Conservation (phyloP, 2,113 vertebrate species). For the Archilochus colubris region DNA sequence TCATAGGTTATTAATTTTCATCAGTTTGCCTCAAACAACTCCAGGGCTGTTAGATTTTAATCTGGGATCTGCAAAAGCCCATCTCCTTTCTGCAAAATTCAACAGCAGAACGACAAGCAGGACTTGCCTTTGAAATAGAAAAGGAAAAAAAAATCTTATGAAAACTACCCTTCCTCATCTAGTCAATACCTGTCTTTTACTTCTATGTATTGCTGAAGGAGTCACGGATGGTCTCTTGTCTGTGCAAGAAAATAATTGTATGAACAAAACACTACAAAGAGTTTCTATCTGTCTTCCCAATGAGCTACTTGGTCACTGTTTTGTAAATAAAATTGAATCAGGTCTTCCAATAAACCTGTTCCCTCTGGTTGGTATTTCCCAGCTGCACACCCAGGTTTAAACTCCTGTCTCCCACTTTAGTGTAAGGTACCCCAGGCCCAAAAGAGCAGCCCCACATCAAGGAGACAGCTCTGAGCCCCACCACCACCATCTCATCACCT, state of each 20-base stretch:
- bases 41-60: background rate
- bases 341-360: background rate
- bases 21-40: background rate
- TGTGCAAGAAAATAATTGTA: background rate
- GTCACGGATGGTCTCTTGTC: background rate
- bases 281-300: background rate
- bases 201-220: background rate
- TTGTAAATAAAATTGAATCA: background rate
- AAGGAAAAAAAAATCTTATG: background rate
- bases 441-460: background rate
- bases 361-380: background rate
- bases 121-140: background rate
- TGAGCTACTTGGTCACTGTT: background rate
- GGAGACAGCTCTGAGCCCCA: background rate
- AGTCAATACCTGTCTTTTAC: background rate
- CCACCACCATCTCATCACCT: background rate
- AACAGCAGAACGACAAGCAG: background rate
- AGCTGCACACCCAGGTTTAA: background rate
- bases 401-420: rapidly evolving
- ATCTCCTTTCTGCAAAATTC: background rate
- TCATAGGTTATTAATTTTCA: background rate
- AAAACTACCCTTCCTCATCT: background rate
- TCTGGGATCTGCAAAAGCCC: background rate
- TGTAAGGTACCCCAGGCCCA: background rate
- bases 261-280: background rate